phyloP scores from a whole-genome alignment of 2,113 vertebrate genomes.

The Macaca nemestrina region DNA sequence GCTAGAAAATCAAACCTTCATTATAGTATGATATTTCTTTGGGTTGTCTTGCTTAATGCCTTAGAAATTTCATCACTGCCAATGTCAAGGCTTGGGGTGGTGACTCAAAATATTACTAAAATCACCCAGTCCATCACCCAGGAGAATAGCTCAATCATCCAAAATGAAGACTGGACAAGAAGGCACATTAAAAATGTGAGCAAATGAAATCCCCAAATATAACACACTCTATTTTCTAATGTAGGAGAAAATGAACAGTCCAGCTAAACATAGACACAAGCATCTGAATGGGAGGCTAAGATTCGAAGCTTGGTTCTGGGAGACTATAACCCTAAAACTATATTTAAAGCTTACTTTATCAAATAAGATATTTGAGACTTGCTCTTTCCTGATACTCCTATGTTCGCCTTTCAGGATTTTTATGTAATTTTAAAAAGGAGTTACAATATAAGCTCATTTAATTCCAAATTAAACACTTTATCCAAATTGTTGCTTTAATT shows the following conservation, averaged over 20 bases:
- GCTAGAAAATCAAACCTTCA: not conserved
- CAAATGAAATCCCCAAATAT: too few species aligned
- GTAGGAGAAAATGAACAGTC: not conserved
- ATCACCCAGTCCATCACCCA: not conserved
- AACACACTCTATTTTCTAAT: not conserved
- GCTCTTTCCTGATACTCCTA: not conserved
- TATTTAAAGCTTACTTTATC: not conserved
- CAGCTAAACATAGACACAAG: not conserved
- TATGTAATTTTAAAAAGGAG: conserved; percentile 39
- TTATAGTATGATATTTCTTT: not conserved
- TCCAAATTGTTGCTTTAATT: not conserved
- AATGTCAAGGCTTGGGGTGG: not conserved
- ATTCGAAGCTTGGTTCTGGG: not conserved
- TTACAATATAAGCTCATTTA: not conserved
- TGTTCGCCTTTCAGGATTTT: conserved; percentile 14
- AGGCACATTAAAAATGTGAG: not conserved
- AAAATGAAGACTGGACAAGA: not conserved
- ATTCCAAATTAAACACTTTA: not conserved
- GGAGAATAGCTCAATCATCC: not conserved
- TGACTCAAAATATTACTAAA: not conserved
- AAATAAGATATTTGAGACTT: not conserved
- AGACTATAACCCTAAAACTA: not conserved
- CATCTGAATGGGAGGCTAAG: not conserved
- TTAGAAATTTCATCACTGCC: not conserved
- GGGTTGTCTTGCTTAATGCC: not conserved